Base-by-base conservation (phyloP, 2,888 invertebrate genomes). In the Drosophila cognata region DNA sequence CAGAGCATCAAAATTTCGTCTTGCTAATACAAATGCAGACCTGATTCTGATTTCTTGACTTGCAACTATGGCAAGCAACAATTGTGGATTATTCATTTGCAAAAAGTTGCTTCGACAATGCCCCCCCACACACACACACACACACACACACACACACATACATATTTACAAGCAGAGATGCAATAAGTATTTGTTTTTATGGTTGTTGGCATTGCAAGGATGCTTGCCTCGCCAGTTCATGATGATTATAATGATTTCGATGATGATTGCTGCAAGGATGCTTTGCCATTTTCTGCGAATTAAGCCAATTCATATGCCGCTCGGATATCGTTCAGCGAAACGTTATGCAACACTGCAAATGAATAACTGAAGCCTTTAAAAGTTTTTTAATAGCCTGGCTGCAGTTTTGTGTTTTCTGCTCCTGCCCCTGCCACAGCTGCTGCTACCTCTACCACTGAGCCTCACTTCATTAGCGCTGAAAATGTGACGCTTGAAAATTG, bases 81-180 rank as follows among this genome's bases (percentile, higher is more conserved):
- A 83, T 85, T 85, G 72, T 77, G 77, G 74, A 83, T 89, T 87
- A 87, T 89, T 87, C 78, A 82, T 89, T 86, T 84, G 87, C 74
- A 56, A 74, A 74, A 81, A 83, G 52, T 87, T 81, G 76, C 63
- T 76, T 79, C 69, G 56, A 50, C 60, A 69, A 21, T 21, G 5
- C 41, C 7, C 7, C 38, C 18, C 4, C n/a, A 4, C 6, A 6
- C 29, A n/a, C 55, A 57, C 70, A 64, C 28, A 50, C 38, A 59
- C 13, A 35, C 13, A 36, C 5, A 6, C 36, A 16, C 6, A 16
- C 36, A 16, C 38, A 38, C 13, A 46, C 5, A 11, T 0, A 43
- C 1, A 7, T 21, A 21, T 7, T 7, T 8, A 46, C 11, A 46
- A 46, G 25, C 25, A 46, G 46, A 16, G 8, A 36, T 55, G 55